phyloP scores from a whole-genome alignment of 2,113 vertebrate species.

The Sorex araneus region DNA sequence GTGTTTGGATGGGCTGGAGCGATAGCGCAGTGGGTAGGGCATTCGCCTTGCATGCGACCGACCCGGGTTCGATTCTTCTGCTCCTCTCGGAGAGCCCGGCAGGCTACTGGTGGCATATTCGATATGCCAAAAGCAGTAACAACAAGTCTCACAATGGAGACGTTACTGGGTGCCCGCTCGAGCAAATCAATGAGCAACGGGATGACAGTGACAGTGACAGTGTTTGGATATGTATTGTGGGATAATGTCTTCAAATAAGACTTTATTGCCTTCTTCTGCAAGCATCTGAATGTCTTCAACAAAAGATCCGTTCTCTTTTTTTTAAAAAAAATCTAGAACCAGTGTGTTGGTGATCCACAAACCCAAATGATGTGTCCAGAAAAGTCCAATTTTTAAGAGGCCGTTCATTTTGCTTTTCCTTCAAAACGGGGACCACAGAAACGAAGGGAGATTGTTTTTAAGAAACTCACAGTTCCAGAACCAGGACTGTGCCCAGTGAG shows the following conservation, averaged over 20 bases:
- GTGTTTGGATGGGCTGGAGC: not conserved
- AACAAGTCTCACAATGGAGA: no score
- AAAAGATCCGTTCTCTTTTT: not conserved
- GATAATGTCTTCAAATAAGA: not conserved
- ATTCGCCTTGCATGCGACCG: no score
- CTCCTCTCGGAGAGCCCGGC: no score
- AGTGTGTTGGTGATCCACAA: not conserved
- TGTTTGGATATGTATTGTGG: not conserved
- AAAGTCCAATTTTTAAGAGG: not conserved
- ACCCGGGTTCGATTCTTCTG: no score
- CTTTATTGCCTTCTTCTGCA: not conserved
- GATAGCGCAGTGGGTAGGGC: no score
- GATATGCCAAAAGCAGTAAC: no score
- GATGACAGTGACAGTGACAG: no score
- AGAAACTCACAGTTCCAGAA: not conserved
- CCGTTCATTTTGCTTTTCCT: not conserved
- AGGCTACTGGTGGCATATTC: no score
- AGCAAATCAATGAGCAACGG: no score
- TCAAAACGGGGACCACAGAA: not conserved
- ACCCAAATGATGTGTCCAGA: not conserved
- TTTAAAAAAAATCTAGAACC: not conserved
- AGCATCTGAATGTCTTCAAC: not conserved
- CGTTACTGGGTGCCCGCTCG: no score
- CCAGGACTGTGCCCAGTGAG: not conserved
- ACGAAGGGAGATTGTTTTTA: not conserved